Evolutionary conservation across 2,797 vertebrate genomes (phyloP).

Genomic region (Neopelma chrysocephalum): DNA sequence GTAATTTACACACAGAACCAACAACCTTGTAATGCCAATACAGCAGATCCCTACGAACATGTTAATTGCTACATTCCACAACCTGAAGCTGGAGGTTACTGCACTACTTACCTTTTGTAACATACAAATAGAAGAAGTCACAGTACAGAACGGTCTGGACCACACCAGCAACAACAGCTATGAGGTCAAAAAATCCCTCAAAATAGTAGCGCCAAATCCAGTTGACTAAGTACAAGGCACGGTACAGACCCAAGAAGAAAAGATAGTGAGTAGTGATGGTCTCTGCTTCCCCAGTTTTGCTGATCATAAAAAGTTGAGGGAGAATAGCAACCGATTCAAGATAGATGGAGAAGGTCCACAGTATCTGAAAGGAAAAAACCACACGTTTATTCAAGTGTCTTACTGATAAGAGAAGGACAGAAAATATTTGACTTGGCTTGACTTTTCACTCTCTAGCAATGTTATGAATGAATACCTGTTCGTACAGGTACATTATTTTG

Average conservation of each 20-base stretch:
- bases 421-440: neutral
- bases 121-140: constrained; percentile 98
- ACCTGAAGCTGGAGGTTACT: neutral
- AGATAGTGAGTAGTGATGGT: constrained; percentile 98
- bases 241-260: constrained; percentile 96
- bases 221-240: constrained; percentile 95
- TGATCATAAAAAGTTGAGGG: constrained; percentile 98
- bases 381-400: neutral
- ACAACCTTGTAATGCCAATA: accelerated
- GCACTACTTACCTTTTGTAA: constrained; percentile 90
- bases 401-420: neutral
- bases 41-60: accelerated
- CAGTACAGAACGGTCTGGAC: constrained; percentile 98
- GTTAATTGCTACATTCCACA: neutral
- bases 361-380: constrained; percentile 78
- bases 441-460: neutral
- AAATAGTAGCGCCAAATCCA: constrained; percentile 99
- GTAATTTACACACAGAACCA: neutral
- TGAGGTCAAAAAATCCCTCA: constrained; percentile 98
- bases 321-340: constrained; percentile 95
- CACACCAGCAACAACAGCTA: constrained; percentile 94
- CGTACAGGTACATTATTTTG: neutral
- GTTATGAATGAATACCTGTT: neutral
- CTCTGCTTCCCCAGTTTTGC: constrained; percentile 96
- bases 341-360: constrained; percentile 99